A percentile compares a stretch with the other conserved stretches of the same genome.
phyloP scores from a whole-genome alignment of 2,797 vertebrate species.

The Threskiornis aethiopicus region DNA sequence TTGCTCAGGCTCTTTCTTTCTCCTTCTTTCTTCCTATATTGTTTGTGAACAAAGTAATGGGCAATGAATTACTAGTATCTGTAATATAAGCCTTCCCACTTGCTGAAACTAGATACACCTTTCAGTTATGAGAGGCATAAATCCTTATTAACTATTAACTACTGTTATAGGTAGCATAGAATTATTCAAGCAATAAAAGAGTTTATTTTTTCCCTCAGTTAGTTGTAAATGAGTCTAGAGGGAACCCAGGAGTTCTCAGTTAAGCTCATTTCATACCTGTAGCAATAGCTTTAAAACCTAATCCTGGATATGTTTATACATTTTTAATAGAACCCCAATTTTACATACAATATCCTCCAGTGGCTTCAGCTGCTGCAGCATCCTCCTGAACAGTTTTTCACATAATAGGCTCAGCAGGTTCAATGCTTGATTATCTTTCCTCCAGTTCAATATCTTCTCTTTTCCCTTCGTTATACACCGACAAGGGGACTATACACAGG shows the following conservation, averaged over 20 bases:
- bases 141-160: conserved; percentile 63
- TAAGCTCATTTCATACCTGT: conserved; percentile 49
- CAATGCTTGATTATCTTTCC: conserved; percentile 72
- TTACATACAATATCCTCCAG: conserved; percentile 58
- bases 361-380: conserved; percentile 36
- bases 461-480: conserved; percentile 58
- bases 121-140: conserved; percentile 38
- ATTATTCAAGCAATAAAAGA: conserved; percentile 55
- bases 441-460: conserved; percentile 62
- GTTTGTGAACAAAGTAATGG: neutral
- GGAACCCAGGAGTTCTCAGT: conserved; percentile 58
- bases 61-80: neutral
- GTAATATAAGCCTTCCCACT: neutral
- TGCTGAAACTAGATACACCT: neutral
- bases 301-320: conserved; percentile 63
- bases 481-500: conserved; percentile 33
- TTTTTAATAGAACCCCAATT: conserved; percentile 69
- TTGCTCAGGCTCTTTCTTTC: neutral
- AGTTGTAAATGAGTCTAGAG: conserved; percentile 59
- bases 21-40: neutral
- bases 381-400: conserved; percentile 69
- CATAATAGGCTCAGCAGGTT: conserved; percentile 71
- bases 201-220: conserved; percentile 38
- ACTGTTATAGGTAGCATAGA: conserved; percentile 16
- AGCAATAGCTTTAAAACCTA: conserved; percentile 41